Evolutionary conservation across 2,888 invertebrate species (phyloP).

Genomic region (Heliconius hortense): DNA sequence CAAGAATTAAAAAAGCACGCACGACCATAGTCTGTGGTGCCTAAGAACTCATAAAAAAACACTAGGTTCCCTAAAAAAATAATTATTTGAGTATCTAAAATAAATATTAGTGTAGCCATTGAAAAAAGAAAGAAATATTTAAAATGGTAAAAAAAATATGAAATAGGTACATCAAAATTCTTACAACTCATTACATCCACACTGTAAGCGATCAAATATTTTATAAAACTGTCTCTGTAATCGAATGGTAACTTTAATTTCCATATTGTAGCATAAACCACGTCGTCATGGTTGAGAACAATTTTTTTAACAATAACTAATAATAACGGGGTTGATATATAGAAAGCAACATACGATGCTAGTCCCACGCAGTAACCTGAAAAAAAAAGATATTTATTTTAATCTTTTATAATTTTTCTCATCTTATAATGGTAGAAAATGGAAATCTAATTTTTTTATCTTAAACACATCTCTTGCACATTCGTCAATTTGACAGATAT

Average conservation of each 20-base stretch:
- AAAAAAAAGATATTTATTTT: constrained; percentile 2
- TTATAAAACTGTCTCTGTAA: constrained; percentile 37
- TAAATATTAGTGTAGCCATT: background rate
- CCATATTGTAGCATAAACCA: constrained; percentile 24
- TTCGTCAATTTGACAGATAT: background rate
- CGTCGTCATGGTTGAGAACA: constrained; percentile 30
- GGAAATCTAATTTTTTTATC: background rate
- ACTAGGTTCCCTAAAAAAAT: too few species aligned
- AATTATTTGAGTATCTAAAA: background rate
- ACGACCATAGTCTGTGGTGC: too few species aligned
- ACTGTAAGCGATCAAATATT: constrained; percentile 37
- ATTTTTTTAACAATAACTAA: constrained; percentile 34
- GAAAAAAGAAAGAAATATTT: too few species aligned
- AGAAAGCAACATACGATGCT: constrained; percentile 19
- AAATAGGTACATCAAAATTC: constrained; percentile 1
- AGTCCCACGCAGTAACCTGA: constrained; percentile 33
- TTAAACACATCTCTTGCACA: background rate
- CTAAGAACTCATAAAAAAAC: too few species aligned
- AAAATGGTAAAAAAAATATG: too few species aligned
- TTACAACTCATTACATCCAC: constrained; percentile 35
- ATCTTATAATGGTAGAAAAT: background rate
- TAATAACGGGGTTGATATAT: constrained; percentile 32
- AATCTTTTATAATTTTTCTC: background rate
- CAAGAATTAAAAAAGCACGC: too few species aligned
- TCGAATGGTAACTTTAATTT: constrained; percentile 40